Evolutionary conservation across 2,113 vertebrate species (phyloP), one percentile per base, ranked within the genome.

Genomic region (Toxostoma redivivum): DNA sequence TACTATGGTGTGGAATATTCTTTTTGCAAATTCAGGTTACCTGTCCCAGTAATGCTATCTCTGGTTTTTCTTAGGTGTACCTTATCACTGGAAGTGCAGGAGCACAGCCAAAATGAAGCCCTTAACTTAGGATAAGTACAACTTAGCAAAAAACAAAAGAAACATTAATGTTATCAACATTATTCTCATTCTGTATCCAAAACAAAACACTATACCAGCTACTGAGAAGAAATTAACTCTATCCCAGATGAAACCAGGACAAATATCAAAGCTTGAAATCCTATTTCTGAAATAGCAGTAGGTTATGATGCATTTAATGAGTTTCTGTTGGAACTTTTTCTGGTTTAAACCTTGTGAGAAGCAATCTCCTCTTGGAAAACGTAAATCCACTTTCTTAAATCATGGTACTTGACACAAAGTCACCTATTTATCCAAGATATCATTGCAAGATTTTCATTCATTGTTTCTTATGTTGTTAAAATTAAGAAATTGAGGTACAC

Each of bases 11-110:
- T 28, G 54, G 27, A 72, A 72, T 38, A 45, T 45, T 4, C 11
- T 13, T 54, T 53, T 45, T 33, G 16, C 5, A 12, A 44, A 2
- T 45, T 53, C 22, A 31, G 22, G 19, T 23, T 0, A 0, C 22
- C 25, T 27, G 15, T 33, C 15, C 15, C 24, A 62, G 30, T 3
- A 21, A 47, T 21, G 8, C 7, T n/a, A 3, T 51, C 28, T n/a
- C 8, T 2, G 4, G 1, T 24, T 54, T 78, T 38, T 47, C 20
- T 62, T n/a, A 40, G 21, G 28, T 61, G 8, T 9, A 24, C 19
- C 23, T 78, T 37, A 24, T 30, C 28, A 28, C 28, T 30, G 15
- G 15, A 10, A 62, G 24, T 47, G 5, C 10, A 20, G 53, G 23
- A 24, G 1, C 22, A 51, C 11, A 45, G 8, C 22, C 5, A 33